phyloP scores from a whole-genome alignment of 1,140 invertebrate genomes.

The Hyposmocoma kahamanoa region DNA sequence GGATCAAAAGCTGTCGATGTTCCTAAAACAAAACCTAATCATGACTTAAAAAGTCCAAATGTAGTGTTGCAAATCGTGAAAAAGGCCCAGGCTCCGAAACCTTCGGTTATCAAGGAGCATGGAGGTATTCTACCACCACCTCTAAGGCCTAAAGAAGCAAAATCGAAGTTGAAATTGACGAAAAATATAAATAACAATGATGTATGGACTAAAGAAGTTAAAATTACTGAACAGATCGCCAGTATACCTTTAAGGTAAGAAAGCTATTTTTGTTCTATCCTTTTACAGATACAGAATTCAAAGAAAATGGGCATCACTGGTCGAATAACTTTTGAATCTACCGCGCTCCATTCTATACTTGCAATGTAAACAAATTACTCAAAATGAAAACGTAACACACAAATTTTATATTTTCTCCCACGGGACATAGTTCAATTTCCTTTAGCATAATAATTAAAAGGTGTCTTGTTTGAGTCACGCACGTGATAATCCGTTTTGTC shows the following conservation, averaged over 20 bases:
- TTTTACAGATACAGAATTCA: too few species aligned
- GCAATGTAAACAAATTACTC: slow-evolving; percentile 7
- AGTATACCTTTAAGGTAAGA: slow-evolving; percentile 39
- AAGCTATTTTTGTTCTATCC: slow-evolving; percentile 3
- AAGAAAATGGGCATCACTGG: slow-evolving; percentile 16
- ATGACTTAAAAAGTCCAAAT: slow-evolving; percentile 38
- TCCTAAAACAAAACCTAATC: slow-evolving; percentile 23
- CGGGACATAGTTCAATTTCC: not conserved
- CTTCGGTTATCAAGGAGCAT: slow-evolving; percentile 21
- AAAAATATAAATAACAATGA: slow-evolving; percentile 63
- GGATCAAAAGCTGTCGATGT: slow-evolving; percentile 12
- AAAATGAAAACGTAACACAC: too few species aligned
- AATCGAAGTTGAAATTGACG: slow-evolving; percentile 36
- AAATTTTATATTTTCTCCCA: too few species aligned
- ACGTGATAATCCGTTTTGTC: slow-evolving; percentile 47
- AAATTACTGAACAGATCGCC: slow-evolving; percentile 23
- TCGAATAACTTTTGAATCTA: slow-evolving; percentile 23
- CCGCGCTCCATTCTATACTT: slow-evolving; percentile 18
- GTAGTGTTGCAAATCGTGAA: slow-evolving; percentile 55
- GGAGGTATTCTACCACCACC: slow-evolving; percentile 50
- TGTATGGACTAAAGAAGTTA: slow-evolving; percentile 48
- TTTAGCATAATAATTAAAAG: not conserved
- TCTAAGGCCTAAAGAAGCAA: slow-evolving; percentile 39
- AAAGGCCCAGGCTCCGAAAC: slow-evolving; percentile 36
- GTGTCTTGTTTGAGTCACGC: slow-evolving; percentile 22